phyloP scores from a whole-genome alignment of 2,888 invertebrate species.

The Lasioglossum calceatum region DNA sequence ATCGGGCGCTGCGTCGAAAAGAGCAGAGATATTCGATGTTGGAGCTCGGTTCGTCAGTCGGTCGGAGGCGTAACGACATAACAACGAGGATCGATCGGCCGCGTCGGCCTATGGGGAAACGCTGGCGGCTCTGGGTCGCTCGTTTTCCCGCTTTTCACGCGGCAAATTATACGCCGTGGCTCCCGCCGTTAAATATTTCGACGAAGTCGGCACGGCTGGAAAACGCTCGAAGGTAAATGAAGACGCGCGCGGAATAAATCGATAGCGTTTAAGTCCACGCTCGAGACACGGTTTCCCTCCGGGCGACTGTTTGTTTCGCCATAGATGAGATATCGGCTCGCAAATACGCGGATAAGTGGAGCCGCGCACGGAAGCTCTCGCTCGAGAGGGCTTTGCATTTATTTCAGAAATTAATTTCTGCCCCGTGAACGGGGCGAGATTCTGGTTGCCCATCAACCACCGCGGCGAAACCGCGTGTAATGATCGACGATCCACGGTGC shows the following conservation, averaged over 20 bases:
- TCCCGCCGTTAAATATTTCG: slow-evolving; percentile 28
- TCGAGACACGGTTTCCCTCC: neutral
- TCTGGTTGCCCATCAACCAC: neutral
- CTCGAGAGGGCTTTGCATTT: slow-evolving; percentile 7
- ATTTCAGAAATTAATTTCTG: slow-evolving; percentile 11
- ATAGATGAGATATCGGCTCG: neutral
- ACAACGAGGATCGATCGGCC: slow-evolving; percentile 65
- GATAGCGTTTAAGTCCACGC: slow-evolving; percentile 31
- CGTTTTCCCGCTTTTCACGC: slow-evolving; percentile 23
- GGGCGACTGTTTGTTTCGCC: slow-evolving; percentile 15
- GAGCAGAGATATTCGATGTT: neutral
- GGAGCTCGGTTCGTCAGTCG: neutral
- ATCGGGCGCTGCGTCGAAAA: neutral
- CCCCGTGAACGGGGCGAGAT: neutral
- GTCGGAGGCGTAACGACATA: slow-evolving; percentile 56
- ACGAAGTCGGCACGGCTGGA: neutral
- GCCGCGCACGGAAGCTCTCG: neutral
- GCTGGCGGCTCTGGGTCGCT: slow-evolving; percentile 38
- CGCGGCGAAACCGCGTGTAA: neutral
- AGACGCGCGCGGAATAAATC: slow-evolving; percentile 39
- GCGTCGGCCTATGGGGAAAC: slow-evolving; percentile 51
- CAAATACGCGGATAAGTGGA: slow-evolving; percentile 20
- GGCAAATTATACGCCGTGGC: slow-evolving; percentile 10
- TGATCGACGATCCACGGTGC: neutral
- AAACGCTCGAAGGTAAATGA: slow-evolving; percentile 5